Evolutionary conservation across 2,888 invertebrate species (phyloP), one percentile per base, ranked within the genome.

Genomic region (Eilema griseolum): DNA sequence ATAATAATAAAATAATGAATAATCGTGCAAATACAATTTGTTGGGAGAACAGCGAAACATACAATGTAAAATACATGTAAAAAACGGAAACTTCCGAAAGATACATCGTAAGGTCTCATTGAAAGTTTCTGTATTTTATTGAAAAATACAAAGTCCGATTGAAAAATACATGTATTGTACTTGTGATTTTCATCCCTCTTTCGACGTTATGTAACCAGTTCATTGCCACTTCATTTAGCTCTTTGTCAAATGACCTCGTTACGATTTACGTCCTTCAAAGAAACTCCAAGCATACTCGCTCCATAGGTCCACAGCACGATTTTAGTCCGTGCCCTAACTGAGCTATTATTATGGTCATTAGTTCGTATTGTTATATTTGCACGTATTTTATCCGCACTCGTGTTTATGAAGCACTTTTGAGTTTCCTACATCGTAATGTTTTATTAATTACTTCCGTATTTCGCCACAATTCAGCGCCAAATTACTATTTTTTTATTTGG

Each of bases 371-470:
- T 46, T 46, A 20, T 46, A 20, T 46, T 46, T 20, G 20, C 46
- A 46, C 46, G 20, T 46, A 46, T 46, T 46, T 46, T 20, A 46
- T 7, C 20, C 20, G 14, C 14, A 41, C 20, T 46, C 46, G 46
- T 46, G 1, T 46, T 46, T 46, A 46, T 46, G 20, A 46, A 46
- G 20, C 46, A 46, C 56, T 60, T 72, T 80, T 71, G 41, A 72
- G 24, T 52, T 63, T 59, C 69, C 71, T 75, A 68, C 66, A 56
- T 67, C 59, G 12, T 75, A 78, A 79, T 72, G 79, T 41, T 75
- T 71, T 79, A 78, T 60, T 78, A 73, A 79, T 81, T 75, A 76
- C 73, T 79, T 71, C 31, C 23, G 37, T 60, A 3, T 69, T 70
- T 61, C 23, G 46, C 20, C 20, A 46, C 33, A 28, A 24, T 69